Base-by-base conservation (phyloP, 2,113 vertebrate species). In the Piaya cayana region DNA sequence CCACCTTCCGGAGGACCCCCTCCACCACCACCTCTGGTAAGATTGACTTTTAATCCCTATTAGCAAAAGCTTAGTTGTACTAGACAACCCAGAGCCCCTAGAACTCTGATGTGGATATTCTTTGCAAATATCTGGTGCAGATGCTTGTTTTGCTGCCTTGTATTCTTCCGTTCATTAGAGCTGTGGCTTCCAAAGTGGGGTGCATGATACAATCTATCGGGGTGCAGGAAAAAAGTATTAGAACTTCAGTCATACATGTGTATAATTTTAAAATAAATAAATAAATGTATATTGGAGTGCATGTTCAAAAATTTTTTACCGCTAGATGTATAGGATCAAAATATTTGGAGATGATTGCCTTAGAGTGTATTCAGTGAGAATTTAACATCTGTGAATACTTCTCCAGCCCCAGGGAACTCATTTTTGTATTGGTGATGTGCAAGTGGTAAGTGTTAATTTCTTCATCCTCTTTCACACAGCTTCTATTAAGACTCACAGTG, bases 11-110 rank as follows among this genome's bases (percentile, higher is more conserved):
- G 86, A 26, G 96, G 94, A 19, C 92, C 83, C 62, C 96, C 95
- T 6, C 96, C 92, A 76, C 92, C 97, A 72, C 97, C 94, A 0
- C 90, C 97, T 23, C 96, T 45, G 98, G 98, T 98, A 98, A 98
- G 98, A 75, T 5, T 79, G 80, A 59, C 13, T 84, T 92, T 90
- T 72, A 29, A 30, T 47, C 56, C 91, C 55, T 74, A 0, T 30
- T 67, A 82, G 39, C 37, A 75, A 86, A 75, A 83, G 4, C 52
- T 88, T 74, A 39, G 42, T 49, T 77, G 6, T 32, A 77, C 17
- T 30, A 88, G 16, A 30, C 29, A n/a, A 12, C 36, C 50, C 8
- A 1, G 45, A 83, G 52, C 26, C 42, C 36, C 32, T 15, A 42
- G 36, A 78, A 58, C 67, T 86, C 86, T 67, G 67, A 42, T 3